A percentile compares a stretch with the other conserved stretches of the same genome.
These are phyloP conservation scores for Mylabris sibirica DNA, from an alignment of 2,888 invertebrate species.

Conservation along the genomic window DNA sequence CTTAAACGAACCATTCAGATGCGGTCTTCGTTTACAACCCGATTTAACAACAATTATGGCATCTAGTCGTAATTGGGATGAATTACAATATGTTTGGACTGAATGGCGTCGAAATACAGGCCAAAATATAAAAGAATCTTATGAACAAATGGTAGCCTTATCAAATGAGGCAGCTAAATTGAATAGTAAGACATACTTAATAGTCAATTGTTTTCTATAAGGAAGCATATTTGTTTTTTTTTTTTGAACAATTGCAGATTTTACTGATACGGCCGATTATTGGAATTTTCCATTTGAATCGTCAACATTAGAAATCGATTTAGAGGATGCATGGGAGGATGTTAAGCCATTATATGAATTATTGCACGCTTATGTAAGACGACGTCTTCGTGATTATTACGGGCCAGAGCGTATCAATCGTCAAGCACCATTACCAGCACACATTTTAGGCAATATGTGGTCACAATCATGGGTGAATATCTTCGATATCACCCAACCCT, in stretches of 20 bases:
- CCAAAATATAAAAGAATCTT: conserved; percentile 78
- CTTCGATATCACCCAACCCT: conserved; percentile 81
- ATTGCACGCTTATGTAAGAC: conserved; percentile 87
- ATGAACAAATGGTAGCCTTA: conserved; percentile 79
- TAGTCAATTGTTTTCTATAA: too few relatives aligned
- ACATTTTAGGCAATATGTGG: conserved; percentile 91
- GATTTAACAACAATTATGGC: conserved; percentile 82
- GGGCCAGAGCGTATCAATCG: conserved; percentile 82
- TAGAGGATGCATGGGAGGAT: conserved; percentile 84
- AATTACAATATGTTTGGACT: conserved; percentile 86
- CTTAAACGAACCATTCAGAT: conserved; percentile 83
- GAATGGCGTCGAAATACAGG: conserved; percentile 90
- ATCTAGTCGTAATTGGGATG: conserved; percentile 84
- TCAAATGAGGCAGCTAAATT: conserved; percentile 82
- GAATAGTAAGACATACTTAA: conserved; percentile 78
- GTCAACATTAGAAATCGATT: conserved; percentile 75
- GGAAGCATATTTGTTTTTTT: too few relatives aligned
- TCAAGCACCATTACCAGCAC: conserved; percentile 84
- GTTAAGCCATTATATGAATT: conserved; percentile 86
- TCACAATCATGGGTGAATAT: conserved; percentile 87
- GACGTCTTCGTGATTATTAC: conserved; percentile 82
- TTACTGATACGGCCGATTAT: conserved; percentile 84
- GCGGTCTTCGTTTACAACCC: conserved; percentile 82
- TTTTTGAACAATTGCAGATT: conserved; percentile 75
- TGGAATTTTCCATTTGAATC: conserved; percentile 91